Conservation (phyloP, 1,140 invertebrate genomes). For the Sminthurides bifidus region DNA sequence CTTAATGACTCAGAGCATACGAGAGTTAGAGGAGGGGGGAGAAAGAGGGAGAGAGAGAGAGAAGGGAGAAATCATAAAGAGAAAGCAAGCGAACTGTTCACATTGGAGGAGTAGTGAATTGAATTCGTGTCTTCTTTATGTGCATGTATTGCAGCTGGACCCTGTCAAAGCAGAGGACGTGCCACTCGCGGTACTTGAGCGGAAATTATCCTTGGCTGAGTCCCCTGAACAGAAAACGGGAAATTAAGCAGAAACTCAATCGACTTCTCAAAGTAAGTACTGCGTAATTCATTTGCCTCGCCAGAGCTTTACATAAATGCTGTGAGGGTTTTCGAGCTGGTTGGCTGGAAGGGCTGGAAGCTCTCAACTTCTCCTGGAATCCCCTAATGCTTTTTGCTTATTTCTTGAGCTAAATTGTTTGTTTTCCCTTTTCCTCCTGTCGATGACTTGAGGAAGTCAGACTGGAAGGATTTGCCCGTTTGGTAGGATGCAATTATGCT, state of each 20-base stretch:
- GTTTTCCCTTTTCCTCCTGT: too few relatives aligned
- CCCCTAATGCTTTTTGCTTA: neutral
- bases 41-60: neutral
- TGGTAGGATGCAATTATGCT: too few relatives aligned
- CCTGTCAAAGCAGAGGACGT: constrained; percentile 20
- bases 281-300: constrained; percentile 8
- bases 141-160: constrained; percentile 22
- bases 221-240: constrained; percentile 13
- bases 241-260: constrained; percentile 22
- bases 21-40: too few relatives aligned
- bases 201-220: constrained; percentile 11
- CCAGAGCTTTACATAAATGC: neutral
- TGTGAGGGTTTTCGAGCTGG: neutral
- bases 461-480: too few relatives aligned
- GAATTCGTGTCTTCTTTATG: neutral
- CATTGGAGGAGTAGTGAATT: neutral
- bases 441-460: too few relatives aligned
- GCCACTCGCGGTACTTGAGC: constrained; percentile 18
- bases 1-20: too few relatives aligned
- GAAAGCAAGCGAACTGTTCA: neutral
- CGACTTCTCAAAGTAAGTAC: constrained; percentile 27
- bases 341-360: neutral
- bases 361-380: neutral
- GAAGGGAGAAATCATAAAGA: neutral
- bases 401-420: neutral